Percentiles rank a stretch among this genome's conserved stretches.
phyloP scores from a whole-genome alignment of 2,888 invertebrate species.

The Catocala nupta region DNA sequence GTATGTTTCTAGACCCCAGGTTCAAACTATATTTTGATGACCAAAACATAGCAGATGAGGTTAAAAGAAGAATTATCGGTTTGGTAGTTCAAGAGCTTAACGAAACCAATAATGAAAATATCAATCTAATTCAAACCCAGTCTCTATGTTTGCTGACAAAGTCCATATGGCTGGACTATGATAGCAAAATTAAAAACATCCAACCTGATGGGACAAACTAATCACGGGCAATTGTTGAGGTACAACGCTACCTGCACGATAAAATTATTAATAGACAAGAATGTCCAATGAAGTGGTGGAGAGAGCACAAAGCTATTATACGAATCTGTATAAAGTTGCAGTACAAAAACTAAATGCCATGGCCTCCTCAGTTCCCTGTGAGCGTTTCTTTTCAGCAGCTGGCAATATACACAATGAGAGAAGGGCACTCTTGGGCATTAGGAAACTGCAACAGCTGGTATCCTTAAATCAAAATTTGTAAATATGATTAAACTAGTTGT shows the following conservation, averaged over 20 bases:
- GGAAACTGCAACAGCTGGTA: too few relatives aligned
- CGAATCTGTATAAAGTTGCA: constrained; percentile 22
- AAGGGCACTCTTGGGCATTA: too few relatives aligned
- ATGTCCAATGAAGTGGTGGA: constrained; percentile 30
- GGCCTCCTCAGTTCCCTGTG: too few relatives aligned
- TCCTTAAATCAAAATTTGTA: too few relatives aligned
- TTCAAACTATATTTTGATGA: constrained; percentile 30
- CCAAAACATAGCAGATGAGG: constrained; percentile 13
- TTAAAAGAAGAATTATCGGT: constrained; percentile 12
- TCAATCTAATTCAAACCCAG: background rate
- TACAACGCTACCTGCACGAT: constrained; percentile 25
- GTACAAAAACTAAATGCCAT: constrained; percentile 8
- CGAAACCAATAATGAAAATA: background rate
- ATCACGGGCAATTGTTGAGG: constrained; percentile 25
- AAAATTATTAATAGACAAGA: constrained; percentile 9
- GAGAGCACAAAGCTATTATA: constrained; percentile 17
- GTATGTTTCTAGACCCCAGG: constrained; percentile 30
- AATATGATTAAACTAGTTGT: too few relatives aligned
- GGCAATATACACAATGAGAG: too few relatives aligned
- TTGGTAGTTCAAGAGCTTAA: constrained; percentile 8
- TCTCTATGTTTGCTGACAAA: background rate
- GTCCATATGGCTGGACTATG: constrained; percentile 23
- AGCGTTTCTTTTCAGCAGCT: too few relatives aligned
- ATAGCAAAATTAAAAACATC: constrained; percentile 16
- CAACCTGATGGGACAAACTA: constrained; percentile 18